Evolutionary conservation across 2,888 invertebrate species (phyloP).

Genomic region (Stegophylla sp.): DNA sequence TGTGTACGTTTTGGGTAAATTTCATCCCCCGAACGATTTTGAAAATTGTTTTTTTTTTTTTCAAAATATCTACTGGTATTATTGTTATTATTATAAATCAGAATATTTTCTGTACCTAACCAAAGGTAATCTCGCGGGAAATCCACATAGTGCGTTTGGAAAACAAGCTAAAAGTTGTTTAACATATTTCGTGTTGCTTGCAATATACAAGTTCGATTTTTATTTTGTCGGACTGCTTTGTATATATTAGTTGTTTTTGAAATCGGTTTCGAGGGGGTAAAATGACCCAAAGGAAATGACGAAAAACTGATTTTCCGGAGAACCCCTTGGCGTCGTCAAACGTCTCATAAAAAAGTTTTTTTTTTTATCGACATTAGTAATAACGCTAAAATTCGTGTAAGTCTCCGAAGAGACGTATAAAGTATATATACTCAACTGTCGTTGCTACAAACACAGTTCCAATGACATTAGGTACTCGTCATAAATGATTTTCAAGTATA

Average conservation of each 20-base stretch:
- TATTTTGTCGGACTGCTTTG: neutral
- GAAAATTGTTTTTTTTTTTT: too few relatives aligned
- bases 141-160: too few relatives aligned
- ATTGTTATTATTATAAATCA: too few relatives aligned
- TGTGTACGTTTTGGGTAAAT: too few relatives aligned
- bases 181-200: too few relatives aligned
- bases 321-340: neutral
- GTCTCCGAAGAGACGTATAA: neutral
- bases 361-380: too few relatives aligned
- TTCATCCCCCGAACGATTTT: too few relatives aligned
- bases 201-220: neutral
- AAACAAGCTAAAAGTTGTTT: too few relatives aligned
- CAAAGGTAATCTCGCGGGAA: too few relatives aligned
- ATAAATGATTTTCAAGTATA: constrained; percentile 16
- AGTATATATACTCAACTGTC: neutral
- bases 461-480: neutral
- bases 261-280: neutral
- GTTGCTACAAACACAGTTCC: neutral
- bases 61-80: too few relatives aligned
- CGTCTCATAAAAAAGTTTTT: constrained; percentile 1
- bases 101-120: too few relatives aligned
- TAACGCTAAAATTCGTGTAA: neutral
- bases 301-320: neutral
- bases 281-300: neutral
- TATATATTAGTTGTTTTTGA: neutral